These are phyloP conservation scores for Phrynocephalus guinanensis DNA, from an alignment of 2,797 vertebrate species.

Conservation along the genomic window DNA sequence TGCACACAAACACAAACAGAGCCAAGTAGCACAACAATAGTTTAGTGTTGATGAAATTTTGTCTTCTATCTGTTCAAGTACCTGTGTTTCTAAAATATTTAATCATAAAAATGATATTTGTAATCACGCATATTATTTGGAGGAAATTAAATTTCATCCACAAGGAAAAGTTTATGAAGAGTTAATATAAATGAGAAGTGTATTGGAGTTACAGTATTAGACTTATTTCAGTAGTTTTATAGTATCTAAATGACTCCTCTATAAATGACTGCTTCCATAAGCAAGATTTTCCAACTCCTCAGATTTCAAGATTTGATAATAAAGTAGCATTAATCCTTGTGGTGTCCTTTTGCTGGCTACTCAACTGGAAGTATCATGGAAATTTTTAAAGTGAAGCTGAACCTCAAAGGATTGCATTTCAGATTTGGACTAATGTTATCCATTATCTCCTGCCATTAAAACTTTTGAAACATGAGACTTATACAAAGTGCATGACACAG, in stretches of 20 bases:
- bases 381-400: conserved; percentile 49
- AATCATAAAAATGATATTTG: background rate
- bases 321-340: conserved; percentile 33
- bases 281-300: conserved; percentile 47
- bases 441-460: conserved; percentile 40
- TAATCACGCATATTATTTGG: background rate
- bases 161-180: conserved; percentile 36
- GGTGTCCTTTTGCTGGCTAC: conserved; percentile 55
- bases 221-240: conserved; percentile 53
- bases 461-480: conserved; percentile 39
- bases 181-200: conserved; percentile 53
- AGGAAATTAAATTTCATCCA: conserved; percentile 49
- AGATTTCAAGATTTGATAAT: conserved; percentile 54
- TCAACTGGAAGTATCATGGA: conserved; percentile 49
- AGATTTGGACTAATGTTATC: conserved; percentile 42
- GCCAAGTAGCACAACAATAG: background rate
- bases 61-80: background rate
- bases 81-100: background rate
- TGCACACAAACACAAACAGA: background rate
- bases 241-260: conserved; percentile 58
- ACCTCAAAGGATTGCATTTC: conserved; percentile 38
- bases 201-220: conserved; percentile 45
- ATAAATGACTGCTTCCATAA: conserved; percentile 50
- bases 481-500: background rate
- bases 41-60: background rate